These are phyloP conservation scores for Acanthurus tractus DNA, from an alignment of 2,797 vertebrate genomes.

Conservation along the genomic window DNA sequence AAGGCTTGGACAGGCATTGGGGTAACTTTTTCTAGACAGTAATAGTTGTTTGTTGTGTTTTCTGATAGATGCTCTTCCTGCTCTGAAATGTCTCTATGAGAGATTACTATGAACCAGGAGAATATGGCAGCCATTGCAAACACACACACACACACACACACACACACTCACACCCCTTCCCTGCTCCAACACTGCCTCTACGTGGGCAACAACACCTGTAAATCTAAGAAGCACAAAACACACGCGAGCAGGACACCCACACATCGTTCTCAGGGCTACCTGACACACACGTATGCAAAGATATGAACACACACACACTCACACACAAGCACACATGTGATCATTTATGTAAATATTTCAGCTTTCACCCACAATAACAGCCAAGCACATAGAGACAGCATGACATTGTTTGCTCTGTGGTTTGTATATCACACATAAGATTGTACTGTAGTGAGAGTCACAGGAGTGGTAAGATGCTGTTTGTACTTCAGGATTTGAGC, in stretches of 20 bases:
- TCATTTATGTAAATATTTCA: conserved; percentile 58
- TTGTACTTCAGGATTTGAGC: conserved; percentile 71
- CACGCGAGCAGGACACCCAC: conserved; percentile 66
- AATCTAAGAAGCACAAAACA: conserved; percentile 79
- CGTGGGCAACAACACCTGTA: conserved; percentile 24
- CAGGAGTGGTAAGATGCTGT: conserved; percentile 52
- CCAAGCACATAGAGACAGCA: conserved; percentile 51
- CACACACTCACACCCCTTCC: not conserved
- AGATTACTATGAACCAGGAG: conserved; percentile 9
- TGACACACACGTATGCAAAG: conserved; percentile 63
- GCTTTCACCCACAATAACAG: conserved; percentile 23
- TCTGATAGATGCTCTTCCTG: conserved; percentile 36
- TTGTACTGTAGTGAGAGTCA: conserved; percentile 55
- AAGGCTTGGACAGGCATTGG: conserved; percentile 13
- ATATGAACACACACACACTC: conserved; percentile 1
- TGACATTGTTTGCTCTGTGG: conserved; percentile 32
- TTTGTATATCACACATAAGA: conserved; percentile 39
- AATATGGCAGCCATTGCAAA: conserved; percentile 20
- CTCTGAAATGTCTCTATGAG: not conserved
- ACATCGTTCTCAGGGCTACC: conserved; percentile 80
- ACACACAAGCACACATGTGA: conserved; percentile 36
- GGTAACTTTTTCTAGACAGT: conserved; percentile 24
- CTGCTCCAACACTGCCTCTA: conserved; percentile 24
- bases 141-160: not conserved
- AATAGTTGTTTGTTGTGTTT: conserved; percentile 26